These are phyloP conservation scores for Charina bottae DNA, from an alignment of 2,113 vertebrate genomes.

Conservation along the genomic window DNA sequence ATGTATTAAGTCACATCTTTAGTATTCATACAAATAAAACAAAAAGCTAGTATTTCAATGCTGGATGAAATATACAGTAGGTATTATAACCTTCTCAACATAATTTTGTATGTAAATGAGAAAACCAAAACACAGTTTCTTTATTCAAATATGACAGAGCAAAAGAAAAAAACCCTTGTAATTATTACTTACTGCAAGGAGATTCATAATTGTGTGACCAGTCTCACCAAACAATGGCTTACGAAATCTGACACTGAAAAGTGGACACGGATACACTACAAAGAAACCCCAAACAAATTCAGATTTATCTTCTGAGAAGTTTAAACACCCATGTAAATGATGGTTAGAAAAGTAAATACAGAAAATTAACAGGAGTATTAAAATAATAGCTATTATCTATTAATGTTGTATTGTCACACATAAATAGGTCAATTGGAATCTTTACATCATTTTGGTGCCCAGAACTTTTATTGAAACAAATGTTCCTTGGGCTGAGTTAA, in stretches of 20 bases:
- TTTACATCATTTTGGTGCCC: neutral
- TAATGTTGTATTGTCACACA: neutral
- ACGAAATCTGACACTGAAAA: constrained; percentile 96
- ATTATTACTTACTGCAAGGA: constrained; percentile 88
- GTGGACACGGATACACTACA: constrained; percentile 95
- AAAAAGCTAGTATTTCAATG: neutral
- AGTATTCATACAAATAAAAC: neutral
- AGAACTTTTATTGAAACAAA: neutral
- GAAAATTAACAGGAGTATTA: neutral
- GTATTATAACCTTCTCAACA: neutral
- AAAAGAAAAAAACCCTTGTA: neutral
- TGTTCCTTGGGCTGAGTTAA: neutral
- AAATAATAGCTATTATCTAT: neutral
- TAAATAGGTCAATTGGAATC: neutral
- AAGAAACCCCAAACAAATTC: constrained; percentile 52
- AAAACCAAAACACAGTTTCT: neutral
- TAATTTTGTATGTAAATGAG: accelerated
- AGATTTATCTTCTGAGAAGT: neutral
- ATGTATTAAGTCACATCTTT: neutral
- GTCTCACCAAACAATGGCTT: constrained; percentile 98
- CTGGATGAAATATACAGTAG: neutral
- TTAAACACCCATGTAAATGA: accelerated
- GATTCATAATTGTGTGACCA: constrained; percentile 98
- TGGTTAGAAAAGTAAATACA: neutral
- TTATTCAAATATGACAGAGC: neutral